phyloP scores from a whole-genome alignment of 1,140 invertebrate genomes.

The Agrypnia vestita region DNA sequence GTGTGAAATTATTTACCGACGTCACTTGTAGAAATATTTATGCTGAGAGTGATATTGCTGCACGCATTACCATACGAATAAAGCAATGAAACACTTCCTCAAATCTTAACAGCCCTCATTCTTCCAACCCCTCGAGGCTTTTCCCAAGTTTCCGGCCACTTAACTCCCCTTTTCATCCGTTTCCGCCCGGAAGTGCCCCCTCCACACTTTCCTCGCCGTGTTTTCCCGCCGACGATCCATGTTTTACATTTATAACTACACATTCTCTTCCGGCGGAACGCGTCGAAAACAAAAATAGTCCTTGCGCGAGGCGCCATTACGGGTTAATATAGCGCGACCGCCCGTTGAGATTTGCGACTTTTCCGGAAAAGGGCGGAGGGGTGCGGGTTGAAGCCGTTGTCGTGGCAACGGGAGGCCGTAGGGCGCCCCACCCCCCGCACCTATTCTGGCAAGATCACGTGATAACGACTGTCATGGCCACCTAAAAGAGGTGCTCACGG shows the following conservation, averaged over 20 bases:
- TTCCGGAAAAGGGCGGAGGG: slow-evolving; percentile 6
- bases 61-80: slow-evolving; percentile 40
- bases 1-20: too few species aligned
- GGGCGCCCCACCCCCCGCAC: slow-evolving; percentile 19
- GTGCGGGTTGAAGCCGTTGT: slow-evolving; percentile 54
- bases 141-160: slow-evolving; percentile 37
- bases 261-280: background rate
- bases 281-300: slow-evolving; percentile 39
- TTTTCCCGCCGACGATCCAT: slow-evolving; percentile 51
- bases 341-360: slow-evolving; percentile 39
- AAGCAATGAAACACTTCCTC: slow-evolving; percentile 46
- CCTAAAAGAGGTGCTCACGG: slow-evolving; percentile 32
- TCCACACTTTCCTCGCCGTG: slow-evolving; percentile 18
- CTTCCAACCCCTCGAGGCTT: slow-evolving; percentile 19
- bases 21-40: background rate
- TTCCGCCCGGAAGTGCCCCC: slow-evolving; percentile 36
- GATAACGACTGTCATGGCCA: slow-evolving; percentile 60
- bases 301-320: slow-evolving; percentile 54
- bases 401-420: slow-evolving; percentile 52
- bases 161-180: slow-evolving; percentile 32
- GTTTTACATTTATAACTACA: slow-evolving; percentile 62
- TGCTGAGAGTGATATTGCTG: background rate
- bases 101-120: slow-evolving; percentile 42
- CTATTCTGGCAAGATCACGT: slow-evolving; percentile 49
- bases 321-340: slow-evolving; percentile 53